Base-by-base conservation (phyloP, 2,797 vertebrate species). In the Propithecus deckenii region DNA sequence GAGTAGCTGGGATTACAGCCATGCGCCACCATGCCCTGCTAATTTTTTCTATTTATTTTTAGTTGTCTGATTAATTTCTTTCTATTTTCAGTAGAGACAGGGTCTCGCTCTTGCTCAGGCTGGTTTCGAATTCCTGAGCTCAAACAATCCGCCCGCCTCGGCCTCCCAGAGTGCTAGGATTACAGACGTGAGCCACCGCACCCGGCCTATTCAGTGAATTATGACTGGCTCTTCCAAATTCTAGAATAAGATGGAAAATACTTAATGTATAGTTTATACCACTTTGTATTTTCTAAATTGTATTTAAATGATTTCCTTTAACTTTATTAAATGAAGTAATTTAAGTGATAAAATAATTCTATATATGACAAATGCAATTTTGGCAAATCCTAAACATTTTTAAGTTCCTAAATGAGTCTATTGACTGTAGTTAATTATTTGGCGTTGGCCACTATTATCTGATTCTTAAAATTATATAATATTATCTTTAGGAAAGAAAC, bases 291-390 rank as follows among this genome's bases (percentile, higher is more conserved):
- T 88, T 80, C 30, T 75, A 88, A 93, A 75, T 50, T 46, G 25
- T 79, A 80, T 75, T 79, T 79, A 86, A 94, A 65, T 86, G 10
- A 86, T 86, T 89, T 80, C 13, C 67, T 55, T 88, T 67, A 15
- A 46, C 22, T 79, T 92, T 75, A 59, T 92, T 87, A 86, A 63
- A 71, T 94, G n/a, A 75, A 80, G 7, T 92, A 8, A 67, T 89
- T 89, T 89, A 84, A 41, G 57, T 91, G 46, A 81, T 86, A 63
- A 50, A 75, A 80, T 81, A 75, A 87, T 78, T 94, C 48, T 76
- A 84, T 46, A 41, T 76, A 65, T 61, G 38, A 84, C 69, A 18
- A 81, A 52, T 87, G 2, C 38, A 46, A 93, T 79, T 87, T 95
- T 93, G 30, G 74, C 38, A 86, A 67, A 81, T 75, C 35, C 7